Base-by-base conservation (phyloP, 23 tunicate genomes). In the Aplidium turbinatum region DNA sequence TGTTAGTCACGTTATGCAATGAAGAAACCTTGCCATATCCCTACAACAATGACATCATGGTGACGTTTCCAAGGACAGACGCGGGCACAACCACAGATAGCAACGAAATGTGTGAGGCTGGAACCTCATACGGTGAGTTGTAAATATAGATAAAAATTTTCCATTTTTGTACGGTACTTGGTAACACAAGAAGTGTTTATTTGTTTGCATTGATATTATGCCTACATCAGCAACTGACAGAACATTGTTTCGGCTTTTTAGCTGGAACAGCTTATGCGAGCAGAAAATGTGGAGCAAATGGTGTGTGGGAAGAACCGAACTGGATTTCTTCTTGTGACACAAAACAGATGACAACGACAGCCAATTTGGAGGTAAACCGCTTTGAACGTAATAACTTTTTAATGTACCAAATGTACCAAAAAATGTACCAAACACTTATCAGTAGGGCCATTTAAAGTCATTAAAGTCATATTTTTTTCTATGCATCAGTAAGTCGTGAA, bases 241-340 rank as follows among this genome's bases (percentile, higher is more conserved):
- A 9, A 16, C 25, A 16, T 54, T 54, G 61, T 54, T 54, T 13
- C 13, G 11, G 11, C 16, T 42, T 9, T 42, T 9, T 26, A 65
- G 72, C 19, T 16, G 72, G 72, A 11, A 21, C n/a, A 7, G 50
- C 72, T 65, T 65, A 35, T 21, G 72, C 50, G n/a, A 65, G 72
- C 28, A n/a, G 72, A 36, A 35, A 11, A 27, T 65, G 72, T 22
- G 4, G 25, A 2, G 31, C 7, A 27, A 21, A 65, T 7, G 72
- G 50, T 3, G 27, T 9, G 5, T 65, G 72, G 72, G 72, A 35
- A 21, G 72, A 36, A 7, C 50, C 72, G 26, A 13, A 18, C 4
- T 65, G 50, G 48, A 35, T 65, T 18, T 4, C 4, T 4, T 65
- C 72, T 4, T 65, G 72, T 28, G 72, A 65, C 3, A n/a, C n/a